Base-by-base conservation (phyloP, 2,797 vertebrate species). In the Dendrocincla tyrannina region DNA sequence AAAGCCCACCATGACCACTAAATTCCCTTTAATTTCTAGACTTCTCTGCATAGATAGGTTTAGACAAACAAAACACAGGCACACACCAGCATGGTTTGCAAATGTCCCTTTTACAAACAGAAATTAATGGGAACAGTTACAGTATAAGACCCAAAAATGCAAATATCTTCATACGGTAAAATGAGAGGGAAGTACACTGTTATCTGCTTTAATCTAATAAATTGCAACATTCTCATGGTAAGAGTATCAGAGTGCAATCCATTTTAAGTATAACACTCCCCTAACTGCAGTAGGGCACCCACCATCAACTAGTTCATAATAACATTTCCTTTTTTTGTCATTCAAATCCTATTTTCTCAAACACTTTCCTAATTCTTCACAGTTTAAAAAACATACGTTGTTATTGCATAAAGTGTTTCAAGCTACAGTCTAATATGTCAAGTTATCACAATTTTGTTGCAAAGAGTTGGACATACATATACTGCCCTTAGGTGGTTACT, bases 291-390 rank as follows among this genome's bases (percentile, higher is more conserved):
- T 28, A 52, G 85, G 35, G 58, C 30, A 75, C 24, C 5, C 18
- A 49, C 18, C 50, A 75, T 35, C 16, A 55, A 9, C 13, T 62
- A 58, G 37, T 52, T 83, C 53, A 41, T 32, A 50, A 39, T 20
- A 78, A 39, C 2, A 6, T 49, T 85, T 89, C 46, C 25, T 46
- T 68, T 85, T 87, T 66, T 59, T 77, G 55, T 68, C 70, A 85
- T 86, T 93, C 33, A 81, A 76, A 91, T 84, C 16, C 22, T 74
- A 8, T 86, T 95, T 94, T 84, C 44, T 77, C 74, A 78, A 66
- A 67, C 59, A 50, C 44, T 82, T 86, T 46, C 13, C 56, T 46
- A 73, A 59, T 63, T 81, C 49, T 70, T 79, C 19, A n/a, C 11
- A 59, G 53, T 88, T 78, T 67, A 42, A 81, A 86, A 83, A 94